Evolutionary conservation across 2,113 vertebrate genomes (phyloP).

Genomic region (Catagonus wagneri): DNA sequence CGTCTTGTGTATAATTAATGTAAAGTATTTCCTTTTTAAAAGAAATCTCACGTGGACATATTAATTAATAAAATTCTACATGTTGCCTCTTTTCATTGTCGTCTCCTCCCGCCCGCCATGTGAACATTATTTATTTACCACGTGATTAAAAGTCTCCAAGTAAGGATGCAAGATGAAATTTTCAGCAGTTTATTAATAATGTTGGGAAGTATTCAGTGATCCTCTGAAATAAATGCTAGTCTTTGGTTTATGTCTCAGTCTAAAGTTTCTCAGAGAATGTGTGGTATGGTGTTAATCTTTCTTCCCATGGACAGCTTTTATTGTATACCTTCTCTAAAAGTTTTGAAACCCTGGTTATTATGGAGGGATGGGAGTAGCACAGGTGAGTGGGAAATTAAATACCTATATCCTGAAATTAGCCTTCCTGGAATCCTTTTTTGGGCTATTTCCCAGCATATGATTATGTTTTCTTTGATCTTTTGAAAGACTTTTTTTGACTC

Average conservation of each 20-base stretch:
- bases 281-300: constrained; percentile 15
- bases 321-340: constrained; percentile 27
- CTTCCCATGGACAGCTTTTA: constrained; percentile 36
- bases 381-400: not conserved
- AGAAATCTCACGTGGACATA: not conserved
- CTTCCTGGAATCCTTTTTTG: constrained; percentile 29
- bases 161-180: constrained; percentile 1
- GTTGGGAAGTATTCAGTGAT: not conserved
- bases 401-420: not conserved
- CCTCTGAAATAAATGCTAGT: constrained; percentile 60
- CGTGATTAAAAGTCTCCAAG: constrained; percentile 45
- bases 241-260: constrained; percentile 19
- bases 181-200: constrained; percentile 29
- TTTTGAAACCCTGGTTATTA: constrained; percentile 25
- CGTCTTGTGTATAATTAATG: constrained; percentile 46
- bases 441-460: constrained; percentile 1
- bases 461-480: constrained; percentile 49
- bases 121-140: constrained; percentile 38
- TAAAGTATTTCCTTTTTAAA: constrained; percentile 21
- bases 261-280: constrained; percentile 45
- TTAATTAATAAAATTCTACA: not conserved
- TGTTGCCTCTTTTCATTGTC: not conserved
- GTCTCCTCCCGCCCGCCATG: too few species aligned
- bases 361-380: not conserved
- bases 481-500: not conserved